phyloP scores from a whole-genome alignment of 2,113 vertebrate genomes.

The Nerophis lumbriciformis region DNA sequence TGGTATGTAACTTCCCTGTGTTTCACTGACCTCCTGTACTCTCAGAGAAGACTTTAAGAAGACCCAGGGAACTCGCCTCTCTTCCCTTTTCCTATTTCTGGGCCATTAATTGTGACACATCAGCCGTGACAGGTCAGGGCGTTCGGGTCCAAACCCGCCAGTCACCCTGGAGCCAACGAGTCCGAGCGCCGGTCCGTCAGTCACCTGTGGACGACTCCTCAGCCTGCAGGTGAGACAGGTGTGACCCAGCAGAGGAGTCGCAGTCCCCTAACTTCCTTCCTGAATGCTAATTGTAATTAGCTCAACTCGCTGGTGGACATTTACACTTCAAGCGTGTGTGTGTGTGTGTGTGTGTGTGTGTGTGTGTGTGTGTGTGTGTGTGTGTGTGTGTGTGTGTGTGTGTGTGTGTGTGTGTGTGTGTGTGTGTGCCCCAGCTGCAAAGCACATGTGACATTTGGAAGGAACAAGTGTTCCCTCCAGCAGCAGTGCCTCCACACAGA shows the following conservation, averaged over 20 bases:
- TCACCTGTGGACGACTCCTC: background rate
- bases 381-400: background rate
- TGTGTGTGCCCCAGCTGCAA: background rate
- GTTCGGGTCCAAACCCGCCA: background rate
- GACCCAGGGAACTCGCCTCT: background rate
- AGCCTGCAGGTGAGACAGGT: background rate
- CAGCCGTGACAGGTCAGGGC: background rate
- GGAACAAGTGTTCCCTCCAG: slow-evolving; percentile 9
- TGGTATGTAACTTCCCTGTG: background rate
- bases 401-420: slow-evolving; percentile 1
- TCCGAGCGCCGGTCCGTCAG: background rate
- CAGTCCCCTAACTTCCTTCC: background rate
- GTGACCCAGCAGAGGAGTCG: background rate
- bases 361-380: too few relatives aligned
- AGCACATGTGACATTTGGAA: slow-evolving; percentile 9
- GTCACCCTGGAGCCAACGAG: background rate
- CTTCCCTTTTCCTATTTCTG: background rate
- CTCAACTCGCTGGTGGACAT: background rate
- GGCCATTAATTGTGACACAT: background rate
- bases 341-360: background rate
- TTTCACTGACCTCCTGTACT: background rate
- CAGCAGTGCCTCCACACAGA: background rate
- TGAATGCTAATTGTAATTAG: slow-evolving; percentile 6
- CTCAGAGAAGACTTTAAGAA: background rate
- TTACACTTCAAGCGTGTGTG: background rate